Percentiles rank a stretch among this genome's conserved stretches.
phyloP scores from a whole-genome alignment of 2,797 vertebrate genomes.

The Phrynocephalus vlangalii region DNA sequence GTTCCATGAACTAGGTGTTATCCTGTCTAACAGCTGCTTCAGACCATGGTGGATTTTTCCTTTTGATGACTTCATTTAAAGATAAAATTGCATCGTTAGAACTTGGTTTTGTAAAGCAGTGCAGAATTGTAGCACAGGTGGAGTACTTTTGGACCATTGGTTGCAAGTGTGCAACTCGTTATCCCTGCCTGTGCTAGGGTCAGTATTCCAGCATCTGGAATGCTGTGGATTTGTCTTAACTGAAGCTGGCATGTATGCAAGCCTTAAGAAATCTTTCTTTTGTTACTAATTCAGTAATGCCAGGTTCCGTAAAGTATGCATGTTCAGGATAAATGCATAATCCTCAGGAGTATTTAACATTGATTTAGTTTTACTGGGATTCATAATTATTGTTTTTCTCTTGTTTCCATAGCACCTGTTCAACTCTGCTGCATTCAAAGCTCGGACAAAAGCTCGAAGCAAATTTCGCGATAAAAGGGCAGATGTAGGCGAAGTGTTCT shows the following conservation, averaged over 20 bases:
- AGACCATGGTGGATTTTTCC: too few species aligned
- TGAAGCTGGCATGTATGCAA: not conserved
- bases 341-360: not conserved
- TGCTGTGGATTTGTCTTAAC: not conserved
- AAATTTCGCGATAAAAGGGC: slow-evolving; percentile 97
- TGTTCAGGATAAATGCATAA: not conserved
- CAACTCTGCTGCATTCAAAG: slow-evolving; percentile 98
- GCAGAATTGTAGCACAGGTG: too few species aligned
- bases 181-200: too few species aligned
- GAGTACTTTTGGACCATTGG: too few species aligned
- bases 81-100: not conserved
- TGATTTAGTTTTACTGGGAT: not conserved
- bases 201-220: too few species aligned
- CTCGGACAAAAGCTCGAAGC: slow-evolving; percentile 96
- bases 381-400: not conserved
- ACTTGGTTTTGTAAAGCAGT: not conserved
- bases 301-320: not conserved
- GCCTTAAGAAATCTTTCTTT: not conserved
- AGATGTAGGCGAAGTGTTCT: slow-evolving; percentile 94
- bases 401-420: slow-evolving; percentile 88
- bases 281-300: not conserved
- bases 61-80: not conserved
- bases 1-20: not conserved
- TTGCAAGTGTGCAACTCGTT: too few species aligned
- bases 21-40: too few species aligned